phyloP scores from a whole-genome alignment of 2,113 vertebrate species.

The Ascaphus truei region DNA sequence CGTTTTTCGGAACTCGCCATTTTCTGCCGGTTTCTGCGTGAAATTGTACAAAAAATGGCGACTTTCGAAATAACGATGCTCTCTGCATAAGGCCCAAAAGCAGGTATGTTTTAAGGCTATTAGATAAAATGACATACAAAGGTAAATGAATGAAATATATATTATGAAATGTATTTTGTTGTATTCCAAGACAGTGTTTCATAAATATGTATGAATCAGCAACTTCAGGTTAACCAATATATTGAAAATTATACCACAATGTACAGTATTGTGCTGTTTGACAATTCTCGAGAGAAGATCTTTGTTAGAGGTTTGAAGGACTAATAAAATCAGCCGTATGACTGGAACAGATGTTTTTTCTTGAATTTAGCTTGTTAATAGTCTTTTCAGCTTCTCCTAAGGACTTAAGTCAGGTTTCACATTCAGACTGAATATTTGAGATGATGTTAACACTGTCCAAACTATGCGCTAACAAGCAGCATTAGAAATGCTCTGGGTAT shows the following conservation, averaged over 20 bases:
- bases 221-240: slow-evolving; percentile 71
- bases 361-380: slow-evolving; percentile 68
- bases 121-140: slow-evolving; percentile 56
- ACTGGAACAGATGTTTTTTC: slow-evolving; percentile 81
- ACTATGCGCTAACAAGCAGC: slow-evolving; percentile 62
- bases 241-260: slow-evolving; percentile 63
- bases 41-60: no score
- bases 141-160: slow-evolving; percentile 53
- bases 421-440: slow-evolving; percentile 68
- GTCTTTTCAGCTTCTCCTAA: slow-evolving; percentile 70
- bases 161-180: slow-evolving; percentile 51
- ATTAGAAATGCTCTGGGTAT: slow-evolving; percentile 59
- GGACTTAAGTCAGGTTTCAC: slow-evolving; percentile 61
- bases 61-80: no score
- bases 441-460: slow-evolving; percentile 71
- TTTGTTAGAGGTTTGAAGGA: slow-evolving; percentile 68
- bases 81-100: no score
- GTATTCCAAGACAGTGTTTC: slow-evolving; percentile 60
- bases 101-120: slow-evolving; percentile 29
- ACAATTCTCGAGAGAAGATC: slow-evolving; percentile 65
- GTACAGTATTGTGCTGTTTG: slow-evolving; percentile 48
- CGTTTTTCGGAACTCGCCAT: no score
- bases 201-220: slow-evolving; percentile 77
- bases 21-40: no score
- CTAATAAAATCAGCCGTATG: slow-evolving; percentile 75